phyloP scores from a whole-genome alignment of 2,113 vertebrate species.

The Lamprologus lemairii region DNA sequence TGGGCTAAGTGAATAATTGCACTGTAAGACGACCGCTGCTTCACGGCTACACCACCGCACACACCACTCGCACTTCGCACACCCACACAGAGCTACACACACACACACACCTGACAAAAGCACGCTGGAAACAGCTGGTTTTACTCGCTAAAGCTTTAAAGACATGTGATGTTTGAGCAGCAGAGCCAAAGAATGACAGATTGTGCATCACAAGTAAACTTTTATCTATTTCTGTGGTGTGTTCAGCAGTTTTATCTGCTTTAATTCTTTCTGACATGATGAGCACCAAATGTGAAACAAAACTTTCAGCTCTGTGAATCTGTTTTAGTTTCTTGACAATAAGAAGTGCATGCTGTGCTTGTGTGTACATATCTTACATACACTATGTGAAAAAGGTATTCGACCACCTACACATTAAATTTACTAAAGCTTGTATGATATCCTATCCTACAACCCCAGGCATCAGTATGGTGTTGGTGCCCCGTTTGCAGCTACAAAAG shows the following conservation, averaged over 20 bases:
- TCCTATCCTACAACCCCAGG: fast-evolving
- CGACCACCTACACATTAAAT: fast-evolving
- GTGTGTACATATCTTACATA: neutral
- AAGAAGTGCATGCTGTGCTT: neutral
- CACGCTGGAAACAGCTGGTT: constrained; percentile 28
- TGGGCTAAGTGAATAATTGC: constrained; percentile 66
- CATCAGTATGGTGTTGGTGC: neutral
- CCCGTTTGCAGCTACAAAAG: neutral
- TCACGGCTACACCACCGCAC: constrained; percentile 36
- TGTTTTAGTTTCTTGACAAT: neutral
- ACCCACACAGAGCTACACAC: neutral
- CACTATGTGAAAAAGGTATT: neutral
- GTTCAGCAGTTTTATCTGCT: neutral
- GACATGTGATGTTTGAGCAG: neutral
- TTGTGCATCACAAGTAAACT: neutral
- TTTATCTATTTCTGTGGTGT: neutral
- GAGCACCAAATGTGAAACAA: neutral
- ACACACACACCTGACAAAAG: constrained; percentile 12
- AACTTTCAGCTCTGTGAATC: neutral
- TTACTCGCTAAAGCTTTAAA: neutral
- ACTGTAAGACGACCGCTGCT: constrained; percentile 51
- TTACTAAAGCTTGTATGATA: fast-evolving
- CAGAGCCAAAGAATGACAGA: neutral
- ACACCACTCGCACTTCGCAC: neutral
- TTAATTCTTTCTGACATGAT: neutral